Evolutionary conservation across 2,113 vertebrate genomes (phyloP).

Genomic region (Dasypus novemcinctus): DNA sequence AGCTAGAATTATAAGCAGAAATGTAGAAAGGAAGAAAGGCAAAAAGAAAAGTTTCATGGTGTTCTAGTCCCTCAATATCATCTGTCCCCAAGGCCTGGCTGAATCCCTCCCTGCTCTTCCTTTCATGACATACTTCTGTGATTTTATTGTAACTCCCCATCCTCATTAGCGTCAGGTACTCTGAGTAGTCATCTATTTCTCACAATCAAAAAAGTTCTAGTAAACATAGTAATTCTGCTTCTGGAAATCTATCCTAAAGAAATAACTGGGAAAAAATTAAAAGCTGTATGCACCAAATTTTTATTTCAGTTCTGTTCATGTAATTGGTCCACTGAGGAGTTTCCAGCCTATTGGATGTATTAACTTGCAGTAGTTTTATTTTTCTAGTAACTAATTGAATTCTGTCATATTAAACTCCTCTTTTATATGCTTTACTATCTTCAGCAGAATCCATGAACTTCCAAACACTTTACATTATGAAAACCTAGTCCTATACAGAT

Average conservation of each 20-base stretch:
- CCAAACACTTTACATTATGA: neutral
- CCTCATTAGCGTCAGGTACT: neutral
- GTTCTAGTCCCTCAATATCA: neutral
- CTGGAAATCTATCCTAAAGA: neutral
- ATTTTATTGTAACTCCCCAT: neutral
- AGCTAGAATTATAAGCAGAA: neutral
- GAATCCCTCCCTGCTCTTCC: neutral
- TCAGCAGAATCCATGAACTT: neutral
- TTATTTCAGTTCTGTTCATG: neutral
- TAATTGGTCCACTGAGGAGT: neutral
- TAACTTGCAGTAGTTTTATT: neutral
- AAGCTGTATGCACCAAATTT: neutral
- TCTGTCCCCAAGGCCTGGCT: neutral
- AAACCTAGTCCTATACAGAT: neutral
- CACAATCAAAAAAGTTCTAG: neutral
- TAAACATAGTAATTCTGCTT: neutral
- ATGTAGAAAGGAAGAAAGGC: neutral
- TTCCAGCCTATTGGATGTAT: neutral
- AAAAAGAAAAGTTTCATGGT: neutral
- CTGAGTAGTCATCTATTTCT: neutral
- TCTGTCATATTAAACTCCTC: neutral
- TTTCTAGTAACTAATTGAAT: neutral
- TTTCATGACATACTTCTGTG: neutral
- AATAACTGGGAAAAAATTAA: neutral
- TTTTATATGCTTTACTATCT: neutral